Base-by-base conservation (phyloP, 2,113 vertebrate genomes). In the Prochilodus magdalenae region DNA sequence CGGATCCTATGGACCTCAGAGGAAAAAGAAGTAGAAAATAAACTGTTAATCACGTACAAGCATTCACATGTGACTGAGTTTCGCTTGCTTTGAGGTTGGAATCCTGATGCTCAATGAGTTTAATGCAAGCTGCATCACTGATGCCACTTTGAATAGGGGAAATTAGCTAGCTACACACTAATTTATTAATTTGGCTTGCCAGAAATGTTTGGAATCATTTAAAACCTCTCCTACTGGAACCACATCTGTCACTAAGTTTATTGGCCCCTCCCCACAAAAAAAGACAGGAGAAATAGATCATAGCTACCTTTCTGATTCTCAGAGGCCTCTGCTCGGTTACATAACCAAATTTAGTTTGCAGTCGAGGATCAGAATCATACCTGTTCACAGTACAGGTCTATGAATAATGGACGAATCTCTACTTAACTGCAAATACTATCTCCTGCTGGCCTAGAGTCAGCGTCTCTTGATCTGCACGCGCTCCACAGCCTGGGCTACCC, bases 361-460 rank as follows among this genome's bases (percentile, higher is more conserved):
- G 40, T 47, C 24, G 72, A 11, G 59, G 36, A 62, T 82, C 55
- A 77, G 53, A 82, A 57, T 75, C 29, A 47, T 62, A 69, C 66
- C 76, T 79, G 70, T 70, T 75, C 66, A 60, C 27, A 60, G 62
- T 44, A 63, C 59, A 67, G 59, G 60, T 71, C 49, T 73, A 75
- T 71, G 63, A 82, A 53, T 79, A 79, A 79, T 79, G 71, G 71
- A 82, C 18, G 44, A 74, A 44, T 51, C 14, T 40, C 15, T 75
- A 12, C 30, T 70, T 73, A 66, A 49, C 80, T 59, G 63, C 24
- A 44, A 81, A 60, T 70, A 65, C 69, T 72, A 73, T 51, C 47
- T 30, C 27, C 22, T 62, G 55, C 63, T 84, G 72, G 67, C 77
- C 77, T 79, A 44, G 71, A 55, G 51, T 79, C 36, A 66, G 69